Percentiles rank a stretch among this genome's conserved stretches.
Evolutionary conservation across 2,888 invertebrate genomes (phyloP).

Genomic region (Tetragonisca angustula): DNA sequence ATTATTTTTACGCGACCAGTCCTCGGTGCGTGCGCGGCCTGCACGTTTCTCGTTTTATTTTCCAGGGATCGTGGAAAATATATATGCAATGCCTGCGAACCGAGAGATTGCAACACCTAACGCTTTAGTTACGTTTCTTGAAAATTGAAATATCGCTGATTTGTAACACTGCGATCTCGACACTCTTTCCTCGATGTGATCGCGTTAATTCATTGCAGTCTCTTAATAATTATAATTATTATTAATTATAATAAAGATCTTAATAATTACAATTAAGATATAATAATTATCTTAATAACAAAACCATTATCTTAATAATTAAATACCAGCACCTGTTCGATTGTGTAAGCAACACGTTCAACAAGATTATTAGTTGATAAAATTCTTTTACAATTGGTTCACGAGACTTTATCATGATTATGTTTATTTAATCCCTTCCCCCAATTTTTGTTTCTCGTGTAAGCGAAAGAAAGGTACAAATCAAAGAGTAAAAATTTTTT

Average conservation of each 20-base stretch:
- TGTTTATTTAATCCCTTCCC: background rate
- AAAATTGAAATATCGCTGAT: conserved; percentile 18
- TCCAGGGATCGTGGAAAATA: background rate
- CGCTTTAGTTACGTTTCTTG: background rate
- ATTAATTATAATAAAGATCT: no score
- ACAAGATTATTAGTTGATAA: background rate
- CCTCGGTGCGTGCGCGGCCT: conserved; percentile 44
- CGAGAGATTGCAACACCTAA: background rate
- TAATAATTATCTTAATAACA: background rate
- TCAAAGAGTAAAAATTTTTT: no score
- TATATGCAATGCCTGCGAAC: background rate
- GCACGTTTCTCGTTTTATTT: conserved; percentile 7
- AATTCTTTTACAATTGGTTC: background rate
- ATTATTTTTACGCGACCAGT: conserved; percentile 29
- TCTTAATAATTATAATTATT: background rate
- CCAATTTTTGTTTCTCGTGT: background rate
- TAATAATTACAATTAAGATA: no score
- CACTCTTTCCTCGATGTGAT: background rate
- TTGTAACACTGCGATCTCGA: conserved; percentile 30
- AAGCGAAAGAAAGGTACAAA: no score
- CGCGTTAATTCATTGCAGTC: conserved; percentile 8
- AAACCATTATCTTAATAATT: background rate
- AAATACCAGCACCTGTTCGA: background rate
- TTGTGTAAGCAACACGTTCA: background rate
- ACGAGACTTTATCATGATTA: no score